Percentiles rank a stretch among this genome's conserved stretches.
Conservation (phyloP, 2,113 vertebrate genomes). For the Gymnobelideus leadbeateri region DNA sequence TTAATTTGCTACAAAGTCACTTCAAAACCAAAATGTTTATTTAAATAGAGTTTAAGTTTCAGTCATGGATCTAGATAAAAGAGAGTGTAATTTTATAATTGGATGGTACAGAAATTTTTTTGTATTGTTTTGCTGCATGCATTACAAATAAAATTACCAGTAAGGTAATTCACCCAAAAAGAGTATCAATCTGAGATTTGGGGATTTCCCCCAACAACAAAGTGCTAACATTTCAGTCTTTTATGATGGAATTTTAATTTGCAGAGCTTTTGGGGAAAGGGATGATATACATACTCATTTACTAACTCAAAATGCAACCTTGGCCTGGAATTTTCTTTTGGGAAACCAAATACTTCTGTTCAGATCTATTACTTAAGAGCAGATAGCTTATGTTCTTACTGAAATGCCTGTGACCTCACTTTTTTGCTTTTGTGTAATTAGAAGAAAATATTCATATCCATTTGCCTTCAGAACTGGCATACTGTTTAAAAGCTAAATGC, state of each 20-base stretch:
- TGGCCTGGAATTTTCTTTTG: slow-evolving; percentile 84
- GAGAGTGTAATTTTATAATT: background rate
- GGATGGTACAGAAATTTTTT: slow-evolving; percentile 50
- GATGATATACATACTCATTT: slow-evolving; percentile 61
- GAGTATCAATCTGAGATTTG: slow-evolving; percentile 67
- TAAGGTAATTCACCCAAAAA: slow-evolving; percentile 61
- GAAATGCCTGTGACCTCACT: slow-evolving; percentile 84
- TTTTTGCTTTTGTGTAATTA: slow-evolving; percentile 83
- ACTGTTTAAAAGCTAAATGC: slow-evolving; percentile 82
- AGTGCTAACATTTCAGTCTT: slow-evolving; percentile 68
- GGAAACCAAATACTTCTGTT: slow-evolving; percentile 76
- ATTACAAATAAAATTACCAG: slow-evolving; percentile 54
- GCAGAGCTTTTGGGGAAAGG: slow-evolving; percentile 65
- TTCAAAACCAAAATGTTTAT: slow-evolving; percentile 36
- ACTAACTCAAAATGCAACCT: slow-evolving; percentile 79
- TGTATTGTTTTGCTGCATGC: background rate
- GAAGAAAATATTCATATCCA: slow-evolving; percentile 84
- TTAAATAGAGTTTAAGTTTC: background rate
- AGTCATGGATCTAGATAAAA: background rate
- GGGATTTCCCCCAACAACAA: slow-evolving; percentile 60
- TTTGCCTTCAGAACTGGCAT: slow-evolving; percentile 83
- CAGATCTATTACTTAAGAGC: slow-evolving; percentile 83
- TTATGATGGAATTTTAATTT: slow-evolving; percentile 73
- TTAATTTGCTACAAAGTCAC: slow-evolving; percentile 12
- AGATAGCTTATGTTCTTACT: slow-evolving; percentile 84